phyloP scores from a whole-genome alignment of 1,140 invertebrate genomes.

The Pseudomyrmex concolor region DNA sequence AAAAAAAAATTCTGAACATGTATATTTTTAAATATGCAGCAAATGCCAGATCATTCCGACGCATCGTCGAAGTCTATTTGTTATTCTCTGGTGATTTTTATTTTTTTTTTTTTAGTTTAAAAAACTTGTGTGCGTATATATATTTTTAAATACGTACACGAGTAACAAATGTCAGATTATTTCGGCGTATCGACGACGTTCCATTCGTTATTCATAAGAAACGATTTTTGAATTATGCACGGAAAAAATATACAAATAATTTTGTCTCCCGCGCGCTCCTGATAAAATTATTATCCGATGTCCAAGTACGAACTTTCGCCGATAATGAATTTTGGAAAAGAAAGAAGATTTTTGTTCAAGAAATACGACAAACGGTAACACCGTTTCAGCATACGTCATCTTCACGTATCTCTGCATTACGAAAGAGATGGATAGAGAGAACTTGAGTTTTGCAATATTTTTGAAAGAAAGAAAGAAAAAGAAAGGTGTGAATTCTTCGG shows the following conservation, averaged over 20 bases:
- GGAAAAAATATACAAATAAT: not conserved
- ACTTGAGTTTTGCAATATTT: constrained; percentile 31
- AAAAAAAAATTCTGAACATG: not conserved
- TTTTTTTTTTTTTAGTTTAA: no score
- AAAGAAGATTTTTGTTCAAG: not conserved
- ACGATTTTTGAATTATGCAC: not conserved
- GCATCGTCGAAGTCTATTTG: no score
- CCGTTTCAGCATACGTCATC: not conserved
- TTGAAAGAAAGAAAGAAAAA: not conserved
- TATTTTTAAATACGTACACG: no score
- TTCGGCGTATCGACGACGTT: not conserved
- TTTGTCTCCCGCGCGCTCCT: not conserved
- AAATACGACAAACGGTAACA: constrained; percentile 29
- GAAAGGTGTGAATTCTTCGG: no score
- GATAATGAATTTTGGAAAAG: not conserved
- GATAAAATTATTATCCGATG: no score
- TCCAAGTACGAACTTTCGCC: no score
- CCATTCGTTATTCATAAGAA: not conserved
- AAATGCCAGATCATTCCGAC: no score
- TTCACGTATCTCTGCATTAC: constrained; percentile 61
- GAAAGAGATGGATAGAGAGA: constrained; percentile 56
- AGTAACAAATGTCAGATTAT: not conserved
- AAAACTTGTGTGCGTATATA: no score
- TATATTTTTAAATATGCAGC: not conserved
- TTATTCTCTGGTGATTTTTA: no score